Percentiles rank a stretch among this genome's conserved stretches.
phyloP scores from a whole-genome alignment of 2,797 vertebrate species.

The Hyperoplus immaculatus region DNA sequence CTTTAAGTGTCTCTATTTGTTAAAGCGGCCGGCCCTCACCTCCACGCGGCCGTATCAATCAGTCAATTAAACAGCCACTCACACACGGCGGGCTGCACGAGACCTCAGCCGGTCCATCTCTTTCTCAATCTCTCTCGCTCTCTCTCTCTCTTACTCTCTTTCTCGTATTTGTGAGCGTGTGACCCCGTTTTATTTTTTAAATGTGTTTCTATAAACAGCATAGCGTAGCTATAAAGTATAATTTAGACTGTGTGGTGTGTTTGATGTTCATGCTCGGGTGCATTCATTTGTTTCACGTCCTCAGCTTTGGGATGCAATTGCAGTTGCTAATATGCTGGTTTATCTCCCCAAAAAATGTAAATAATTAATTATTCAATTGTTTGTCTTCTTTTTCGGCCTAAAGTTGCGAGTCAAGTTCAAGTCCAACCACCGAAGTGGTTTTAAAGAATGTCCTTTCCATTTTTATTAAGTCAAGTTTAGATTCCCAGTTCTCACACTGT shows the following conservation, averaged over 20 bases:
- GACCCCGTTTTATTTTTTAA: slow-evolving; percentile 64
- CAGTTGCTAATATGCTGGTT: not conserved
- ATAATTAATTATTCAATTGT: not conserved
- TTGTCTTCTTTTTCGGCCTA: not conserved
- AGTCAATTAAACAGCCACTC: slow-evolving; percentile 88
- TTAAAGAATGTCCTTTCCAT: not conserved
- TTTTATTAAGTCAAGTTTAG: slow-evolving; percentile 21
- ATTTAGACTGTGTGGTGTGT: not conserved
- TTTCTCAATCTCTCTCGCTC: slow-evolving; percentile 18
- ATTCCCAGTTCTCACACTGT: not conserved
- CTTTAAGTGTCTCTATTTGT: slow-evolving; percentile 87
- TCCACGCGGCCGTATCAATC: slow-evolving; percentile 85
- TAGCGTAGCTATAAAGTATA: not conserved
- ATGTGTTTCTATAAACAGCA: slow-evolving; percentile 13
- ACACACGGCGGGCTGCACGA: slow-evolving; percentile 67
- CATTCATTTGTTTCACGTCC: slow-evolving; percentile 34
- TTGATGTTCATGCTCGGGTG: slow-evolving; percentile 37
- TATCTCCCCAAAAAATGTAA: not conserved
- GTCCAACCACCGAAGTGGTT: slow-evolving; percentile 7
- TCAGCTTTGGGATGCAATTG: slow-evolving; percentile 1
- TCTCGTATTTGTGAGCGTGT: slow-evolving; percentile 31
- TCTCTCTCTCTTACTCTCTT: slow-evolving; percentile 17
- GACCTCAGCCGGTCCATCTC: slow-evolving; percentile 57
- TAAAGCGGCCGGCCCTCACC: slow-evolving; percentile 82
- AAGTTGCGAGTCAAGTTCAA: slow-evolving; percentile 4